Conservation (phyloP, 2,797 vertebrate species). For the Yasuhikotakia modesta region DNA sequence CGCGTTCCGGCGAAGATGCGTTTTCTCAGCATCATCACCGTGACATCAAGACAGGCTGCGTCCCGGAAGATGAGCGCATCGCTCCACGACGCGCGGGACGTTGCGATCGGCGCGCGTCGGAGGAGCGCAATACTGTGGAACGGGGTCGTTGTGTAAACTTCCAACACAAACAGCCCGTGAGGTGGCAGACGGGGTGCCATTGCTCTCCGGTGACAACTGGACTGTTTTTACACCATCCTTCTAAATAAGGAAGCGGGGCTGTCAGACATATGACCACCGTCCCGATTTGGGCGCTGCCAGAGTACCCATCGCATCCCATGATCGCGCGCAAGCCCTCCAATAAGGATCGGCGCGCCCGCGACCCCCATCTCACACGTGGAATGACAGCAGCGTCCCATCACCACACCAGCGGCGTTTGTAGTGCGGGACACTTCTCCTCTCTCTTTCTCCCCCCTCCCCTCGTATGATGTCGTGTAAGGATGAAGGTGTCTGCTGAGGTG, state of each 20-base stretch:
- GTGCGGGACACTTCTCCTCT: not conserved
- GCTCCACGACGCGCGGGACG: constrained; percentile 3
- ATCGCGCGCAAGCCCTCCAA: constrained; percentile 75
- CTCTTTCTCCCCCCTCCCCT: constrained; percentile 50
- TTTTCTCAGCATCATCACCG: constrained; percentile 45
- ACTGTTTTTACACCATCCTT: constrained; percentile 88
- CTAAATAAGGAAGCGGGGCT: constrained; percentile 89
- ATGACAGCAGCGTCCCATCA: constrained; percentile 65
- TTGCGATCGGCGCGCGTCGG: constrained; percentile 63
- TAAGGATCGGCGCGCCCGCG: constrained; percentile 72
- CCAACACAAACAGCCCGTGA: constrained; percentile 73
- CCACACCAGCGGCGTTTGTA: constrained; percentile 19
- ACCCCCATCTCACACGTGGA: constrained; percentile 69
- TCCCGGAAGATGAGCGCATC: constrained; percentile 13
- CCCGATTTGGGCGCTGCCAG: constrained; percentile 82
- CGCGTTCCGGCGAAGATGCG: constrained; percentile 49
- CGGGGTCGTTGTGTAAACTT: constrained; percentile 66
- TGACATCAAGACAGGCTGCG: constrained; percentile 13
- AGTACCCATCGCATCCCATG: constrained; percentile 77
- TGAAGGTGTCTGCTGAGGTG: constrained; percentile 75
- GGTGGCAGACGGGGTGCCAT: constrained; percentile 77
- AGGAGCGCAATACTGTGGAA: constrained; percentile 65
- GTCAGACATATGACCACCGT: constrained; percentile 78
- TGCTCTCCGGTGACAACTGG: constrained; percentile 79
- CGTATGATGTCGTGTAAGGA: constrained; percentile 80